Percentiles rank a stretch among this genome's conserved stretches.
Evolutionary conservation across 1,140 invertebrate species (phyloP).

Genomic region (Zaprionus nigranus): DNA sequence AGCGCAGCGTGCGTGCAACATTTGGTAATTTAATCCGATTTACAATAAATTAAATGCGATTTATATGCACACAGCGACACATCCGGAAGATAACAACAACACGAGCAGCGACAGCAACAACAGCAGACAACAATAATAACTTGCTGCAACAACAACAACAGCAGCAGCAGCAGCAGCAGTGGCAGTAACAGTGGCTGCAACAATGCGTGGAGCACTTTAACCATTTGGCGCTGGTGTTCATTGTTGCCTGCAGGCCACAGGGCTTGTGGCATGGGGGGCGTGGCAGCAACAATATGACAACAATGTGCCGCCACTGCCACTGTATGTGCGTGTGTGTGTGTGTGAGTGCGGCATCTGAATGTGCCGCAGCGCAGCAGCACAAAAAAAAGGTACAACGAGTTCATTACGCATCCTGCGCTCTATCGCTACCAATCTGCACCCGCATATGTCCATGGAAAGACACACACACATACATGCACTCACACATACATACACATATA

Average conservation of each 20-base stretch:
- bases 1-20: slow-evolving; percentile 69
- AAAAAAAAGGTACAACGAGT: slow-evolving; percentile 54
- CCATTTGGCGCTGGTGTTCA: slow-evolving; percentile 61
- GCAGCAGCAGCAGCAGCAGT: not conserved
- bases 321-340: not conserved
- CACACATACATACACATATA: not conserved
- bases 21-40: slow-evolving; percentile 84
- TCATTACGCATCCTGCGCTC: slow-evolving; percentile 70
- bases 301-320: slow-evolving; percentile 30
- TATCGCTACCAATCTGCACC: slow-evolving; percentile 26
- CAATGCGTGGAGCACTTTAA: slow-evolving; percentile 49
- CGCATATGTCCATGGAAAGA: slow-evolving; percentile 4
- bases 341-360: slow-evolving; percentile 47
- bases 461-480: not conserved
- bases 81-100: slow-evolving; percentile 81
- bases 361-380: slow-evolving; percentile 30
- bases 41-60: slow-evolving; percentile 84
- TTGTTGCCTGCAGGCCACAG: slow-evolving; percentile 58
- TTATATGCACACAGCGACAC: slow-evolving; percentile 82
- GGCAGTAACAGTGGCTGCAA: slow-evolving; percentile 27
- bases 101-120: slow-evolving; percentile 42
- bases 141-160: slow-evolving; percentile 55
- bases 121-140: slow-evolving; percentile 67
- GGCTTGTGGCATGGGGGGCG: slow-evolving; percentile 16
- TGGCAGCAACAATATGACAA: slow-evolving; percentile 66